phyloP scores from a whole-genome alignment of 2,113 vertebrate species.

The Rhabdornis inornatus region DNA sequence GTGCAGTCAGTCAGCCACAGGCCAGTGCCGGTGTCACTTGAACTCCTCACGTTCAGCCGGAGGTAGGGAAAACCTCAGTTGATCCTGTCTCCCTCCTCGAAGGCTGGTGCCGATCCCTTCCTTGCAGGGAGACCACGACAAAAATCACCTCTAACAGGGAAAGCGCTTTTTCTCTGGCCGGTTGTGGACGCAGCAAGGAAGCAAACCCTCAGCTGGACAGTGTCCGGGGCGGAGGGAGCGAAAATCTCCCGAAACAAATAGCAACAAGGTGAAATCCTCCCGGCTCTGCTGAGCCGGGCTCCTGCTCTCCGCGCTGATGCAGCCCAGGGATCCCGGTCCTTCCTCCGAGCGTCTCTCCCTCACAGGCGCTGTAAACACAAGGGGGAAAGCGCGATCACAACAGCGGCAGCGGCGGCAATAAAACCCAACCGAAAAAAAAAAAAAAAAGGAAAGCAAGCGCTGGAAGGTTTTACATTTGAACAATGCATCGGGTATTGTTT shows the following conservation, averaged over 20 bases:
- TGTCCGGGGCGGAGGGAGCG: not conserved
- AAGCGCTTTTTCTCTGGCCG: not conserved
- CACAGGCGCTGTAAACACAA: conserved; percentile 54
- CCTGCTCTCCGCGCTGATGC: conserved; percentile 4
- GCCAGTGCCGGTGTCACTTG: conserved; percentile 32
- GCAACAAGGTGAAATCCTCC: conserved; percentile 56
- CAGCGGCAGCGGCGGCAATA: conserved; percentile 20
- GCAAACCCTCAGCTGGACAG: not conserved
- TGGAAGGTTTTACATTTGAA: not conserved
- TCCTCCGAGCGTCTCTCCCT: conserved; percentile 23
- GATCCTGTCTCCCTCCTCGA: conserved; percentile 14
- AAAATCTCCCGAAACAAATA: conserved; percentile 27
- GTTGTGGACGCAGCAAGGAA: not conserved
- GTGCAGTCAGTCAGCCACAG: conserved; percentile 30
- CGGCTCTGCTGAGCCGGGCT: not conserved
- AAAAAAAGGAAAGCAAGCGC: not conserved
- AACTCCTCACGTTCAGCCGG: conserved; percentile 47
- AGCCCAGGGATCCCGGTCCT: conserved; percentile 19
- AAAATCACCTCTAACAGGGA: not conserved
- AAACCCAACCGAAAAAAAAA: not conserved
- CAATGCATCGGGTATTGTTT: conserved; percentile 37
- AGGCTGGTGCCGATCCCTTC: not conserved
- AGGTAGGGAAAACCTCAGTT: conserved; percentile 41
- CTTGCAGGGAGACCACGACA: not conserved
- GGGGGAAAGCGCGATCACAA: conserved; percentile 4